Percentiles rank a stretch among this genome's conserved stretches.
These are phyloP conservation scores for Megaustenia siamemsis DNA, from an alignment of 2,888 invertebrate genomes.

Conservation along the genomic window DNA sequence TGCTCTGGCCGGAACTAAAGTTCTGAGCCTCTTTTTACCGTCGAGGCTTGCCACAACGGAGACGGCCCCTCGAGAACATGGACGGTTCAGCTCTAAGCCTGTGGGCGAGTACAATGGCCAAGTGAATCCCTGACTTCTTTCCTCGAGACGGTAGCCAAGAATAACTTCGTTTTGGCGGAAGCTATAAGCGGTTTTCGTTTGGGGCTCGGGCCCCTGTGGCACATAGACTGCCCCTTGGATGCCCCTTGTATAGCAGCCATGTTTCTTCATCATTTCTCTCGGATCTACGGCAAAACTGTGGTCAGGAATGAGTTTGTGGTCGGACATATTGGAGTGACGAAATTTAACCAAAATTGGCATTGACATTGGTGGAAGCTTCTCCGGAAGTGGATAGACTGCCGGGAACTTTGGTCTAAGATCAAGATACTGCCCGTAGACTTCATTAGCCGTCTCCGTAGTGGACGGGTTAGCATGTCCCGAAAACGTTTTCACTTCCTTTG, in stretches of 20 bases:
- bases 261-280: conserved; percentile 30
- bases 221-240: not conserved
- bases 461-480: conserved; percentile 41
- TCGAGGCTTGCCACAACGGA: conserved; percentile 8
- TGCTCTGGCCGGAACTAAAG: not conserved
- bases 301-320: conserved; percentile 33
- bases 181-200: not conserved
- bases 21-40: conserved; percentile 18
- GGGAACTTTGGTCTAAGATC: conserved; percentile 39
- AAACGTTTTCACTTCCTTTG: conserved; percentile 18
- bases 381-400: conserved; percentile 29
- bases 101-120: conserved; percentile 39
- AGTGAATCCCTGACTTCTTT: conserved; percentile 27
- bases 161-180: not conserved
- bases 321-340: conserved; percentile 41
- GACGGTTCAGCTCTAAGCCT: conserved; percentile 46
- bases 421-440: conserved; percentile 36
- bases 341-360: conserved; percentile 31
- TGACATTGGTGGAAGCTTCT: not conserved
- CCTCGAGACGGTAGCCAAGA: conserved; percentile 25
- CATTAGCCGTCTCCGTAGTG: conserved; percentile 23
- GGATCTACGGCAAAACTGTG: conserved; percentile 46
- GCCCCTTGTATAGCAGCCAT: conserved; percentile 33
- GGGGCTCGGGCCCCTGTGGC: not conserved
- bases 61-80: not conserved